These are phyloP conservation scores for Volucella bombylans DNA, from an alignment of 2,888 invertebrate genomes.

Conservation along the genomic window DNA sequence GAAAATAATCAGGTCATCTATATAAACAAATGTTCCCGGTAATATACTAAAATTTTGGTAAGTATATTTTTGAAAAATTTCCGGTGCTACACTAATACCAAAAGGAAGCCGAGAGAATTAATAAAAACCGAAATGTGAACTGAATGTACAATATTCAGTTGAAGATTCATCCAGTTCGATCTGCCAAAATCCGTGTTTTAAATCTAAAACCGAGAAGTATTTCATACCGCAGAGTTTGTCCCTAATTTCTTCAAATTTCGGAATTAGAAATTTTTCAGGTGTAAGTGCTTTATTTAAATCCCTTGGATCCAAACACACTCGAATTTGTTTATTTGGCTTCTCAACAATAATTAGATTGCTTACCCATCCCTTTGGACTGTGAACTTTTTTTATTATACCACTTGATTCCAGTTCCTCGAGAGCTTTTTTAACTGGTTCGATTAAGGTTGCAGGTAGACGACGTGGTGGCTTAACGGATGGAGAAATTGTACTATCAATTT, in stretches of 20 bases:
- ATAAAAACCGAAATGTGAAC: conserved; percentile 58
- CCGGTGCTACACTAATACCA: conserved; percentile 73
- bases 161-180: conserved; percentile 55
- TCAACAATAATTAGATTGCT: neutral
- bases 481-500: neutral
- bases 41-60: conserved; percentile 74
- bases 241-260: conserved; percentile 59
- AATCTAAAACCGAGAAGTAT: conserved; percentile 58
- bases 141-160: conserved; percentile 50
- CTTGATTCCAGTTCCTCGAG: neutral
- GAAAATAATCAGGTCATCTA: conserved; percentile 76
- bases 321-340: conserved; percentile 32
- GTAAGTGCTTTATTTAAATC: conserved; percentile 53
- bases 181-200: conserved; percentile 66
- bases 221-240: conserved; percentile 40
- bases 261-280: conserved; percentile 40
- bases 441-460: neutral
- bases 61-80: conserved; percentile 30
- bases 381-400: conserved; percentile 4
- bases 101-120: conserved; percentile 69
- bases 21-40: conserved; percentile 76
- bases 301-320: neutral
- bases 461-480: neutral
- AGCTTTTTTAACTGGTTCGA: conserved; percentile 20
- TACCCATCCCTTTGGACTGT: conserved; percentile 26